Evolutionary conservation across 1,140 invertebrate species (phyloP).

Genomic region (Lasioglossum baleicum): DNA sequence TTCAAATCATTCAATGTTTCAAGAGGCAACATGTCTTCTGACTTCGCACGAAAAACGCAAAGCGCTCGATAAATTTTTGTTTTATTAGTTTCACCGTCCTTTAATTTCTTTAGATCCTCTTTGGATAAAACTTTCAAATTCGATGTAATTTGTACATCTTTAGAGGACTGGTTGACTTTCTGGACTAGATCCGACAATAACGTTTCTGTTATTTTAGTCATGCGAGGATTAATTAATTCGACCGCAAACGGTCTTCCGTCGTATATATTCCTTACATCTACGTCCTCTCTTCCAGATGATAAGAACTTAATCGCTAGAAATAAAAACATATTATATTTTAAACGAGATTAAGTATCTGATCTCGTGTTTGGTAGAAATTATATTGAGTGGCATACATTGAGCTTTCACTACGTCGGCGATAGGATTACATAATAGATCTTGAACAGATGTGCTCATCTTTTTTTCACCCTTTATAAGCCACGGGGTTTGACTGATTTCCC

Average conservation of each 20-base stretch:
- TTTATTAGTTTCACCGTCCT: slow-evolving; percentile 92
- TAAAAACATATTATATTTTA: neutral
- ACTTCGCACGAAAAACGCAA: slow-evolving; percentile 81
- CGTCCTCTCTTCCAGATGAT: slow-evolving; percentile 96
- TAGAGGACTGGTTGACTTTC: slow-evolving; percentile 82
- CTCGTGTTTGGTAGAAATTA: neutral
- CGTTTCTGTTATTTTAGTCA: slow-evolving; percentile 79
- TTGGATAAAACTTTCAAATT: slow-evolving; percentile 85
- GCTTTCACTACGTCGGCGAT: slow-evolving; percentile 81
- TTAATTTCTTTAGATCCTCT: slow-evolving; percentile 86
- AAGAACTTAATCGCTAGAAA: slow-evolving; percentile 85
- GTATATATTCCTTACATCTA: slow-evolving; percentile 94
- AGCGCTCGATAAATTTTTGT: slow-evolving; percentile 91
- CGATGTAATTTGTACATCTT: slow-evolving; percentile 83
- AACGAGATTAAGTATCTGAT: slow-evolving; percentile 3
- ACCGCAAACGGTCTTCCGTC: slow-evolving; percentile 92
- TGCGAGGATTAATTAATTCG: slow-evolving; percentile 87
- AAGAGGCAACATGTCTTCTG: slow-evolving; percentile 74
- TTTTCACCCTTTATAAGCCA: slow-evolving; percentile 93
- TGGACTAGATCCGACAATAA: slow-evolving; percentile 82
- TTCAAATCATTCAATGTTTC: slow-evolving; percentile 81
- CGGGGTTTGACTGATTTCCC: slow-evolving; percentile 94
- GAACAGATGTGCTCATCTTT: slow-evolving; percentile 91
- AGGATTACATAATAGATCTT: slow-evolving; percentile 90
- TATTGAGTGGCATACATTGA: slow-evolving; percentile 75